These are phyloP conservation scores for Adelphocoris suturalis DNA, from an alignment of 2,888 invertebrate species.

Conservation along the genomic window DNA sequence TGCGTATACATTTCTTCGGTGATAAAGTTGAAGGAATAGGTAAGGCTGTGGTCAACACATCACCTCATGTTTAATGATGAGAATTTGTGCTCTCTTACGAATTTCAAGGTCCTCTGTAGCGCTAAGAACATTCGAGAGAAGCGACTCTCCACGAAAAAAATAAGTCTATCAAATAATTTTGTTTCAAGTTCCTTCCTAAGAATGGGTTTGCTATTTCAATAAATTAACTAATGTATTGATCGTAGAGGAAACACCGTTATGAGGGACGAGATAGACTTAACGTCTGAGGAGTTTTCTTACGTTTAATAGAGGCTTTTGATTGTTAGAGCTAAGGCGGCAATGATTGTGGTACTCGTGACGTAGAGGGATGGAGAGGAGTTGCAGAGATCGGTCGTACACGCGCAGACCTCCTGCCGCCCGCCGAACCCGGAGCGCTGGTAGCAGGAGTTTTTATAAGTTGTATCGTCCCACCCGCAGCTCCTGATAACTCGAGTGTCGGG, in stretches of 20 bases:
- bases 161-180: not conserved
- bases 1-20: not conserved
- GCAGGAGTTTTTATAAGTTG: conserved; percentile 86
- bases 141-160: not conserved
- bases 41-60: not conserved
- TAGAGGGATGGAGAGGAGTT: conserved; percentile 80
- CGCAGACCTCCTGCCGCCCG: conserved; percentile 93
- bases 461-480: conserved; percentile 89
- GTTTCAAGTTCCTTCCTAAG: not conserved
- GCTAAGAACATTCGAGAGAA: conserved; percentile 15
- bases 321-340: conserved; percentile 53
- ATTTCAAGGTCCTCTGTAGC: conserved; percentile 54
- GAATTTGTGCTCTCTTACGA: not conserved
- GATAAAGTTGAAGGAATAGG: not conserved
- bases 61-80: not conserved
- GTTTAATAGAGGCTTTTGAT: conserved; percentile 39
- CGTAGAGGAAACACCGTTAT: not conserved
- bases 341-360: not conserved
- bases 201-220: not conserved
- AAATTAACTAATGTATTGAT: not conserved
- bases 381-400: conserved; percentile 88
- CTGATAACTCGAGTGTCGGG: conserved; percentile 83
- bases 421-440: conserved; percentile 94
- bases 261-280: not conserved
- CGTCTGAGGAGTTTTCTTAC: not conserved